These are phyloP conservation scores for Scolopax mira DNA, from an alignment of 2,113 vertebrate species.

Conservation along the genomic window DNA sequence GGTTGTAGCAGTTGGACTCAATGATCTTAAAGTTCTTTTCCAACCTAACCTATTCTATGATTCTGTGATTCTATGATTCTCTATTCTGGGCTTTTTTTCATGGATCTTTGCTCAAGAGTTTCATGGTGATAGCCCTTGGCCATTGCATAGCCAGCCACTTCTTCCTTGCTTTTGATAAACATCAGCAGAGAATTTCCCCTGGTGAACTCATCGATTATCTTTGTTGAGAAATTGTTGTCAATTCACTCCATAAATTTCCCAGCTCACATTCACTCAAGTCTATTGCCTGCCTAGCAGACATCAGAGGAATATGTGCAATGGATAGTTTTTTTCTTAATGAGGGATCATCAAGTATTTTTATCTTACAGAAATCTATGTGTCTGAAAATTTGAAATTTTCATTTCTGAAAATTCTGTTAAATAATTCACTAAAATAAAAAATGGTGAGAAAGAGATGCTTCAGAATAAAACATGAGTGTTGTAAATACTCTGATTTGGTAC, in stretches of 20 bases:
- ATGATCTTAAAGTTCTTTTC: background rate
- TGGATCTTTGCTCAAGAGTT: background rate
- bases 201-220: background rate
- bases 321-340: background rate
- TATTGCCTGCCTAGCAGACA: background rate
- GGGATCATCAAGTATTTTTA: background rate
- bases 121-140: background rate
- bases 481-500: background rate
- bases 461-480: background rate
- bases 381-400: background rate
- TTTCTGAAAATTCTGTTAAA: background rate
- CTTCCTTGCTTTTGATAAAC: background rate
- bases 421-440: background rate
- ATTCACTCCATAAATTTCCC: background rate
- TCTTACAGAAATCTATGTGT: background rate
- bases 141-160: background rate
- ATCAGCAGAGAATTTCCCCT: background rate
- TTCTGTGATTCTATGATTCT: background rate
- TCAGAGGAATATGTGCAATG: background rate
- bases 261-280: background rate
- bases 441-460: background rate
- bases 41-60: background rate
- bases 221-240: background rate
- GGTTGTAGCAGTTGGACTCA: rapidly evolving
- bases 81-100: background rate